Evolutionary conservation across 1,140 invertebrate genomes (phyloP), one percentile per base, ranked within the genome.

Genomic region (Zaprionus gabonicus): DNA sequence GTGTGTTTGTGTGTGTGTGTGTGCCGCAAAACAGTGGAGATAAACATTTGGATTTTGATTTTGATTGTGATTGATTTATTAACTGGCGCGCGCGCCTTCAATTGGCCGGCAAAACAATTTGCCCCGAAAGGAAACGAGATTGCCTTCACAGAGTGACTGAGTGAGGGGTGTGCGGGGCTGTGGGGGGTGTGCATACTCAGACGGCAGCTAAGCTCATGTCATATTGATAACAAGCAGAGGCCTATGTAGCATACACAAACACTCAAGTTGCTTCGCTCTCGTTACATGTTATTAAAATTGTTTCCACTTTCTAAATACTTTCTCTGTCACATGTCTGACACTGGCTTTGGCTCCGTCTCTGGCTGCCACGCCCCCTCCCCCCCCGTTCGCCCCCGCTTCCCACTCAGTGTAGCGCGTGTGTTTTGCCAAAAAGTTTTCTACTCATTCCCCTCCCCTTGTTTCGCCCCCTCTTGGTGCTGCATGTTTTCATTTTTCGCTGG

Each of bases 61-160:
- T 76, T 31, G 31, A 31, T 34, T 34, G 1, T 62, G 70, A 76
- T 72, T 76, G 70, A 76, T 76, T 76, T 76, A 72, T 72, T 72
- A 56, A 66, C 74, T 62, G 41, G 31, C 13, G 17, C 46, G 31
- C 51, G 53, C 23, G 27, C 38, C 12, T 71, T 64, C 44, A 65
- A 65, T 76, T 71, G 69, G 55, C 74, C 38, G 27, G 15, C 60
- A 27, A 58, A 46, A 23, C 13, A 23, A 60, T 10, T 41, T 28
- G 20, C 34, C 31, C n/a, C 34, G 23, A 23, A 23, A 23, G 23
- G 23, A 23, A 23, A 41, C 4, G 38, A 41, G 13, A 41, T n/a
- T 41, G 38, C 31, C 31, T 34, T n/a, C 13, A 3, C 13, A n/a
- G 38, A 13, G 38, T 13, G 4, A 4, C 13, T 5, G 15, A 13